Evolutionary conservation across 2,797 vertebrate species (phyloP).

Genomic region (Limnodromus scolopaceus): DNA sequence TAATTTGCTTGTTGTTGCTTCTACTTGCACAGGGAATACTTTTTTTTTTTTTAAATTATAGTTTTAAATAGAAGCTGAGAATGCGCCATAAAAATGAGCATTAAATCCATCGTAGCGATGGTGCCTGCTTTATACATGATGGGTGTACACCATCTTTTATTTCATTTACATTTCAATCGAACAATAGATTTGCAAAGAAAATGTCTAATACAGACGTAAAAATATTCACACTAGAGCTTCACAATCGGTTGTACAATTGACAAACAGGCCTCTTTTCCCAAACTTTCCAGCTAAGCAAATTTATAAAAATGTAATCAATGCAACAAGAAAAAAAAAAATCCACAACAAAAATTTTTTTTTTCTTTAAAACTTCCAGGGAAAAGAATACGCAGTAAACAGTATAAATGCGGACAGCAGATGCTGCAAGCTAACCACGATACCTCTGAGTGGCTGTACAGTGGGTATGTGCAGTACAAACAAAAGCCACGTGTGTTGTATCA

Average conservation of each 20-base stretch:
- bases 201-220: slow-evolving; percentile 99
- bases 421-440: slow-evolving; percentile 95
- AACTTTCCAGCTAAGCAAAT: slow-evolving; percentile 87
- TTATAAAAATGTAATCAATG: slow-evolving; percentile 87
- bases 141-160: slow-evolving; percentile 97
- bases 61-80: slow-evolving; percentile 94
- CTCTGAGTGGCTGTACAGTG: slow-evolving; percentile 94
- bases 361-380: slow-evolving; percentile 84
- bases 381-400: slow-evolving; percentile 88
- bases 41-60: slow-evolving; percentile 85
- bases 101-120: slow-evolving; percentile 97
- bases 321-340: slow-evolving; percentile 79
- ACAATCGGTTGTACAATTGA: slow-evolving; percentile 93
- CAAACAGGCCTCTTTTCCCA: slow-evolving; percentile 90
- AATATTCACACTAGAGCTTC: slow-evolving; percentile 95
- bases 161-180: slow-evolving; percentile 99
- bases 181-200: slow-evolving; percentile 99
- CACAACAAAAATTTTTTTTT: background rate
- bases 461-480: slow-evolving; percentile 94
- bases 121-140: slow-evolving; percentile 97
- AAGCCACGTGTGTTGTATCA: slow-evolving; percentile 97
- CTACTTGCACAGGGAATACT: slow-evolving; percentile 65
- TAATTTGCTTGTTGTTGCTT: slow-evolving; percentile 58
- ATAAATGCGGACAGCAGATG: slow-evolving; percentile 90
- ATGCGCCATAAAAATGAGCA: slow-evolving; percentile 94